phyloP scores from a whole-genome alignment of 2,888 invertebrate genomes.

The Gerris lacustris region DNA sequence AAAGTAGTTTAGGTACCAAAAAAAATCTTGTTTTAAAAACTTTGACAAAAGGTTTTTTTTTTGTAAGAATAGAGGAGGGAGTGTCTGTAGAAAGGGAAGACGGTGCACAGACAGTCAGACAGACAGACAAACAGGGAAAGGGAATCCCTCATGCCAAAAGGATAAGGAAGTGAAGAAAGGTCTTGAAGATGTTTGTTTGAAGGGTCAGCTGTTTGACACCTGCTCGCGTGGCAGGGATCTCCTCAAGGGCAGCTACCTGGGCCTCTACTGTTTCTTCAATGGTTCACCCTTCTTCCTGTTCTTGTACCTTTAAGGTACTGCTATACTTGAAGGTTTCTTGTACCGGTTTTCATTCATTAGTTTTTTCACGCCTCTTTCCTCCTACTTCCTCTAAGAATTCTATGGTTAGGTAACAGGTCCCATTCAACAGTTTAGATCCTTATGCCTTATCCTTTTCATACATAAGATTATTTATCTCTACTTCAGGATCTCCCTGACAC shows the following conservation, averaged over 20 bases:
- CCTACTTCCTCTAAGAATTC: not conserved
- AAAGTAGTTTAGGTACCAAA: no score
- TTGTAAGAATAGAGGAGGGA: not conserved
- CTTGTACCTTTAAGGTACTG: not conserved
- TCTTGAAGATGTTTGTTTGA: not conserved
- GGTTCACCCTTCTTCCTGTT: not conserved
- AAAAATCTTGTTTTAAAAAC: no score
- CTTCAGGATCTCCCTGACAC: not conserved
- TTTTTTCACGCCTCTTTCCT: not conserved
- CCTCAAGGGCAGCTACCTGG: constrained; percentile 1
- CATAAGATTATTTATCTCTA: not conserved
- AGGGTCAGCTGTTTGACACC: constrained; percentile 3
- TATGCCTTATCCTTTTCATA: not conserved
- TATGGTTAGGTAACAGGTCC: not conserved
- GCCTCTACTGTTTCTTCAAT: not conserved
- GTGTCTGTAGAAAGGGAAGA: not conserved
- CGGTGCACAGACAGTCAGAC: not conserved
- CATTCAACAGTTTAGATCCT: not conserved
- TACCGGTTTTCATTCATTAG: not conserved
- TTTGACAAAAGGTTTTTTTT: no score
- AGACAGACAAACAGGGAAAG: not conserved
- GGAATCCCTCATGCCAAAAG: not conserved
- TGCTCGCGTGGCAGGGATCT: not conserved
- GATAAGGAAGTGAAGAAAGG: not conserved
- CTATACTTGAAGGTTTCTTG: not conserved